Base-by-base conservation (phyloP, 2,888 invertebrate genomes). In the Amorpha juglandis region DNA sequence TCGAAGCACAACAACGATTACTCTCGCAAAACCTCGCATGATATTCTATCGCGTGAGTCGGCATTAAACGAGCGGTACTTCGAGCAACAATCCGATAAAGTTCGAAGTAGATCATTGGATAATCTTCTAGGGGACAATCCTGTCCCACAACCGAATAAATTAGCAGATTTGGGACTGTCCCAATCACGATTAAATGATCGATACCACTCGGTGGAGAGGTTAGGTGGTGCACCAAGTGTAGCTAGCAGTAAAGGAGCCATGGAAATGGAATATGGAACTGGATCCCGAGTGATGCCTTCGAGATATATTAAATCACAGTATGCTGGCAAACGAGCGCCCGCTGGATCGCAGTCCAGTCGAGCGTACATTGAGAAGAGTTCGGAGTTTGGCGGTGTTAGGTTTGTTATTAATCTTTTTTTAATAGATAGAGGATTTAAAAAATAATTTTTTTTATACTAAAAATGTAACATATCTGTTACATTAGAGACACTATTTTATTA, bases 1-100 rank as follows among this genome's bases (percentile, higher is more conserved):
- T 71, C 68, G 6, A 80, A 78, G 69, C 73, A 77, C 9, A 71
- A 70, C 69, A 84, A 76, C 72, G 88, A 90, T 71, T 90, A 91
- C 71, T 90, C 90, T 0, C 93, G 97, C 74, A 97, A 97, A 82
- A 95, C 95, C 53, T 97, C 97, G 0, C 96, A 97, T 78, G 97
- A 97, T 74, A 94, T 96, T 0, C 87, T 97, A 0, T 97, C 97
- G 0, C 89, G 97, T 67, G 96, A 96, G 78, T 98, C 98, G 0
- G 97, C 97, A 0, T 86, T 98, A 1, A 98, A 98, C 80, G 98
- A 98, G 76, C 94, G 98, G 74, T 98, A 98, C 86, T 98, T 98
- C 80, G 97, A 97, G 72, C 92, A 91, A 65, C 92, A 89, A 53
- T 88, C 89, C 0, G 97, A 97, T 75, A 97, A 97, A 89, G 95